Conservation (phyloP, 2,797 vertebrate species). For the Benthosema pterotum region DNA sequence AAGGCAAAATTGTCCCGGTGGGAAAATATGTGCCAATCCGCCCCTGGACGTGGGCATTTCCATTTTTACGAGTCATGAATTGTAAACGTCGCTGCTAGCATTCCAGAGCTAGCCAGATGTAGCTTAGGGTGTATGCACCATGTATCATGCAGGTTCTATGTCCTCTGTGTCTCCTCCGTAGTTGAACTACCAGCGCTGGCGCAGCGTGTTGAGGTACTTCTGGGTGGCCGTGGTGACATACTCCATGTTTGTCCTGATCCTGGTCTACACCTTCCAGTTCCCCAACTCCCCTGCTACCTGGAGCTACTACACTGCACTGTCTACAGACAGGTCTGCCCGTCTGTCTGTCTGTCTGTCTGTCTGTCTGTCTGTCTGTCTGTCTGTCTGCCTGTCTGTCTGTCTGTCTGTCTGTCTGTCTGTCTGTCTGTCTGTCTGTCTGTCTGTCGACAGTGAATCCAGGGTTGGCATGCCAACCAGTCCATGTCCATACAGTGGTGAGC, state of each 20-base stretch:
- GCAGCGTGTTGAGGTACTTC: conserved; percentile 91
- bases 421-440: neutral
- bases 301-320: conserved; percentile 92
- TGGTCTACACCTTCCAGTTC: conserved; percentile 97
- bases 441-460: neutral
- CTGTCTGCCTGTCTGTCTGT: neutral
- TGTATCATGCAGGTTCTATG: neutral
- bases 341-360: neutral
- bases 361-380: neutral
- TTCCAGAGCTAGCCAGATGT: too few relatives aligned
- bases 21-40: too few relatives aligned
- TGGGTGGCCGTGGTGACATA: conserved; percentile 97
- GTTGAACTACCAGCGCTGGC: conserved; percentile 95
- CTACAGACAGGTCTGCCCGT: conserved; percentile 80
- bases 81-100: too few relatives aligned
- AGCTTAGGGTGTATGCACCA: too few relatives aligned
- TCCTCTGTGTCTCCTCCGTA: conserved; percentile 53
- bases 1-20: too few relatives aligned
- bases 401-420: conserved; percentile 9
- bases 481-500: too few relatives aligned
- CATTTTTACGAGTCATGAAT: too few relatives aligned
- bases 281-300: conserved; percentile 88
- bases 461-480: too few relatives aligned
- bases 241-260: conserved; percentile 93
- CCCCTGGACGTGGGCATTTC: too few relatives aligned